Base-by-base conservation (phyloP, 2,888 invertebrate species). In the Cosmia trapezina region DNA sequence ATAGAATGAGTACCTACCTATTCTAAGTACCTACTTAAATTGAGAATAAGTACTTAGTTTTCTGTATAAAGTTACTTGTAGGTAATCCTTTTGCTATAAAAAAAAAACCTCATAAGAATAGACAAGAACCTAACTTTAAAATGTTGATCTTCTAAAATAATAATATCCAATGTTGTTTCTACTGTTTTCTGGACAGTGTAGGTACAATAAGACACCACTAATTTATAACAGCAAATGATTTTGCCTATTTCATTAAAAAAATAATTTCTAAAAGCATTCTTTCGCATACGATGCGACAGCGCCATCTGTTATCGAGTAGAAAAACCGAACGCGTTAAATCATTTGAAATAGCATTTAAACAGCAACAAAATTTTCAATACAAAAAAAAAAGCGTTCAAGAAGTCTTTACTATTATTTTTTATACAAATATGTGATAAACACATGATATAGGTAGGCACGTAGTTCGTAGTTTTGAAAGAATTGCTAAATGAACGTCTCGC, bases 241-340 rank as follows among this genome's bases (percentile, higher is more conserved):
- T 43, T 1, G 4, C 19, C 22, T 17, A 2, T 22, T 3, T 14
- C 28, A 9, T 51, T 1, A 8, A 11, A 0, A n/a, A 47, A n/a
- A 56, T 11, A 14, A 3, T 6, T 53, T 54, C 7, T 11, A 19
- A 1, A 4, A 14, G 5, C 4, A 17, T 17, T 17, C n/a, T n/a
- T n/a, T n/a, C n/a, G 1, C n/a, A 12, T 33, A 43, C 1, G 28
- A 17, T 9, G 1, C n/a, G 28, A 12, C 83, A 85, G 59, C 88
- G 91, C 90, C 92, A 93, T 91, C 92, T 92, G 68, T 86, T 73
- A 80, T 73, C 70, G 76, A 91, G 83, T 92, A 91, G 92, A 83
- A 6, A 49, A 81, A 89, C 74, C 63, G 19, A 65, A 8, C 4
- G n/a, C 1, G 2, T n/a, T 28, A 49, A 57, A 41, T 28, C 4